Percentiles rank a stretch among this genome's conserved stretches.
Conservation (phyloP, 1,140 invertebrate species). For the Aphaenogaster rudis region DNA sequence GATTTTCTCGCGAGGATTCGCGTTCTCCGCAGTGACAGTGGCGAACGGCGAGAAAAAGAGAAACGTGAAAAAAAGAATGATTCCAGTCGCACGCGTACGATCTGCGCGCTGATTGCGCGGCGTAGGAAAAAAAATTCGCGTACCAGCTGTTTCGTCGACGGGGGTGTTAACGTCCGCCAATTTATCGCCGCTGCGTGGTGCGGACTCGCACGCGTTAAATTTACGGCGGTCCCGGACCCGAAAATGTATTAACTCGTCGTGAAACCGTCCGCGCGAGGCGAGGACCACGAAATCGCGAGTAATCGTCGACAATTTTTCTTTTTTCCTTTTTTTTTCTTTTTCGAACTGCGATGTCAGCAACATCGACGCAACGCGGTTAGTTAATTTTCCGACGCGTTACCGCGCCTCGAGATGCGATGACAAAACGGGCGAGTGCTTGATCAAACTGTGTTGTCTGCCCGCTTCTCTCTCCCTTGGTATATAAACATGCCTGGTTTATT, state of each 20-base stretch:
- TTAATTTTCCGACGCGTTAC: conserved; percentile 54
- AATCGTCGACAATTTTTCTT: conserved; percentile 23
- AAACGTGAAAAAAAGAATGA: background rate
- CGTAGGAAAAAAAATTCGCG: conserved; percentile 59
- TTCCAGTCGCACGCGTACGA: conserved; percentile 56
- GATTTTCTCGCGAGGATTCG: background rate
- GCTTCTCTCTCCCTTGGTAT: background rate
- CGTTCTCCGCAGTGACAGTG: conserved; percentile 11
- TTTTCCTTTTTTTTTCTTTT: too few relatives aligned
- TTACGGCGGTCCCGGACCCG: conserved; percentile 72
- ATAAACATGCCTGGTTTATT: conserved; percentile 6
- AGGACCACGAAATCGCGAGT: conserved; percentile 41
- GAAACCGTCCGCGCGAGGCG: conserved; percentile 65
- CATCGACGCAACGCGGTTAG: conserved; percentile 19
- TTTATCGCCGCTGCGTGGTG: conserved; percentile 70
- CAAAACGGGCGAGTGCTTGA: conserved; percentile 27
- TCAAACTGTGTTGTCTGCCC: conserved; percentile 5
- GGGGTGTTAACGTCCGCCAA: conserved; percentile 73
- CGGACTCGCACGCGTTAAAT: conserved; percentile 66
- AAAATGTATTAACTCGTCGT: conserved; percentile 78
- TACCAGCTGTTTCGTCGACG: conserved; percentile 70
- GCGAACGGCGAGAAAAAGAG: background rate
- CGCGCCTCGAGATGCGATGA: conserved; percentile 28
- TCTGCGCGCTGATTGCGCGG: conserved; percentile 74
- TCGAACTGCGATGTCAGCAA: background rate